Percentiles rank a stretch among this genome's conserved stretches.
phyloP scores from a whole-genome alignment of 2,797 vertebrate species.

The Yasuhikotakia modesta region DNA sequence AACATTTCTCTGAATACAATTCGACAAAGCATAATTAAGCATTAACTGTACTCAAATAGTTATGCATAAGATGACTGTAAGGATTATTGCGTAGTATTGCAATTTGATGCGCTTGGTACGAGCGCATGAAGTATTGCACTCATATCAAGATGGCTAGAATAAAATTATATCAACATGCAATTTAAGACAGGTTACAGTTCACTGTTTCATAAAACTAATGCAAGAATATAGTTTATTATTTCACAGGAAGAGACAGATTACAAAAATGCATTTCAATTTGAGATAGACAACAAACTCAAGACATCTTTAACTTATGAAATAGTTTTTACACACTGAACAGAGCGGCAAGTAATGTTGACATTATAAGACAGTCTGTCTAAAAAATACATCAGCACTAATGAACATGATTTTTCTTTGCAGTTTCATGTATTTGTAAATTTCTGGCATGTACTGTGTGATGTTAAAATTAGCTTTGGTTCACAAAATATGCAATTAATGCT shows the following conservation, averaged over 20 bases:
- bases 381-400: background rate
- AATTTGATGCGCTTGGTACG: too few species aligned
- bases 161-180: background rate
- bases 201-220: background rate
- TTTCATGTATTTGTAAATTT: constrained; percentile 46
- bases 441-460: constrained; percentile 39
- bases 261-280: background rate
- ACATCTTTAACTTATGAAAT: background rate
- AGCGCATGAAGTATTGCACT: background rate
- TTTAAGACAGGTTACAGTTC: background rate
- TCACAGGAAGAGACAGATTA: background rate
- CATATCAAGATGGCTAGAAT: background rate
- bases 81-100: too few species aligned
- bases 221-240: background rate
- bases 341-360: background rate
- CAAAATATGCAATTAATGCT: constrained; percentile 55
- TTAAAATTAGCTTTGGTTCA: constrained; percentile 49
- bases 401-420: constrained; percentile 29
- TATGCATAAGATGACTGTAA: background rate
- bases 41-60: background rate
- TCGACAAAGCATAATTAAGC: background rate
- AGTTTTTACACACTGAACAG: background rate
- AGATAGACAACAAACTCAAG: background rate
- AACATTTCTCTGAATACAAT: background rate
- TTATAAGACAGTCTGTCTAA: background rate